phyloP scores from a whole-genome alignment of 1,140 invertebrate species.

The Neotoxoptera formosana region DNA sequence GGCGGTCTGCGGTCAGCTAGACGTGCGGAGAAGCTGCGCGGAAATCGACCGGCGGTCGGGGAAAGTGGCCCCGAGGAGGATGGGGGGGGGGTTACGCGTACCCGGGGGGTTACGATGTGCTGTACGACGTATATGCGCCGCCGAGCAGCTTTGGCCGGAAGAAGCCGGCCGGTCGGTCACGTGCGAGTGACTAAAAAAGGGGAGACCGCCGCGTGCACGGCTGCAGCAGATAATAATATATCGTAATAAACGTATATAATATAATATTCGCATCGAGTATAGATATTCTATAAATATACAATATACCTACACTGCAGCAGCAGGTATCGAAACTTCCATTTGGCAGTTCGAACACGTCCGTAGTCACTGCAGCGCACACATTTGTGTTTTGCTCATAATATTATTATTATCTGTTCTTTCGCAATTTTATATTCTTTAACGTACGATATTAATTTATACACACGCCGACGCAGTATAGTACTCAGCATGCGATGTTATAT shows the following conservation, averaged over 20 bases:
- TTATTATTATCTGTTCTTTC: background rate
- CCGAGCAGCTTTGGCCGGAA: constrained; percentile 23
- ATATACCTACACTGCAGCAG: background rate
- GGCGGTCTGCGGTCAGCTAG: background rate
- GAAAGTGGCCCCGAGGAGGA: no score
- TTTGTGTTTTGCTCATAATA: background rate
- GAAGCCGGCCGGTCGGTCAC: constrained; percentile 55
- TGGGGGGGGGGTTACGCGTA: background rate
- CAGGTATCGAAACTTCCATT: constrained; percentile 19
- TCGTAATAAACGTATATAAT: background rate
- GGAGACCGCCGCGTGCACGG: constrained; percentile 10
- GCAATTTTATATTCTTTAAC: background rate
- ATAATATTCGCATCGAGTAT: background rate
- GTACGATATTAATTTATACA: background rate
- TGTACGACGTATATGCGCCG: background rate
- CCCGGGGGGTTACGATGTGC: no score
- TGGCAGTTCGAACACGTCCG: background rate
- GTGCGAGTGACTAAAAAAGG: constrained; percentile 51
- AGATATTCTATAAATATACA: background rate
- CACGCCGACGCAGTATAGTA: no score
- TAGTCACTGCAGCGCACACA: background rate
- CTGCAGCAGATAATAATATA: no score
- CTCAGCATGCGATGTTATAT: background rate
- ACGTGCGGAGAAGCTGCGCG: background rate
- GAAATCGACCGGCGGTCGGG: background rate